A percentile compares a stretch with the other conserved stretches of the same genome.
Conservation (phyloP, 1,140 invertebrate genomes). For the Coenobita brevimanus region DNA sequence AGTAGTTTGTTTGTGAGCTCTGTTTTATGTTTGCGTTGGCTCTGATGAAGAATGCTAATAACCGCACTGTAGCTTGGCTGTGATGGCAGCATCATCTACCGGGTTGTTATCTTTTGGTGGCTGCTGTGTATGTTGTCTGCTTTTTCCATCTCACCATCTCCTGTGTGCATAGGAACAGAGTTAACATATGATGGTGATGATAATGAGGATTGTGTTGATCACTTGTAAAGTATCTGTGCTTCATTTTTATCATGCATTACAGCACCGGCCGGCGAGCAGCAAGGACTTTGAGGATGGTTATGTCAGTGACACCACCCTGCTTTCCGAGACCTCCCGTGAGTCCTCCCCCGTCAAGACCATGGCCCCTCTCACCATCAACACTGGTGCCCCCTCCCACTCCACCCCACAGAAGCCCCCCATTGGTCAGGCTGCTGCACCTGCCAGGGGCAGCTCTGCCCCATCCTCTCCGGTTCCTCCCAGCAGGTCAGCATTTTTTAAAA, state of each 20-base stretch:
- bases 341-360: conserved; percentile 73
- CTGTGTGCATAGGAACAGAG: too few relatives aligned
- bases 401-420: conserved; percentile 71
- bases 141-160: too few relatives aligned
- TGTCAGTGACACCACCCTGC: conserved; percentile 84
- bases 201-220: too few relatives aligned
- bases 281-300: conserved; percentile 78
- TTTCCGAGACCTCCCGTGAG: conserved; percentile 74
- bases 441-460: conserved; percentile 74
- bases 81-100: too few relatives aligned
- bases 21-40: too few relatives aligned
- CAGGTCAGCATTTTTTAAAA: conserved; percentile 71
- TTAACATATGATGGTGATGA: too few relatives aligned
- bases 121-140: too few relatives aligned
- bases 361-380: conserved; percentile 80
- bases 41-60: too few relatives aligned
- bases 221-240: too few relatives aligned
- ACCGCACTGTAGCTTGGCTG: too few relatives aligned
- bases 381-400: conserved; percentile 72
- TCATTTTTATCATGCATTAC: neutral
- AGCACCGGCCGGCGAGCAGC: conserved; percentile 26
- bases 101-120: too few relatives aligned
- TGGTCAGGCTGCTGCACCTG: conserved; percentile 67
- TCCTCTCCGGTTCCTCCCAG: conserved; percentile 77
- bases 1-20: too few relatives aligned